phyloP scores from a whole-genome alignment of 2,888 invertebrate genomes.

The Philhelius pedissequus region DNA sequence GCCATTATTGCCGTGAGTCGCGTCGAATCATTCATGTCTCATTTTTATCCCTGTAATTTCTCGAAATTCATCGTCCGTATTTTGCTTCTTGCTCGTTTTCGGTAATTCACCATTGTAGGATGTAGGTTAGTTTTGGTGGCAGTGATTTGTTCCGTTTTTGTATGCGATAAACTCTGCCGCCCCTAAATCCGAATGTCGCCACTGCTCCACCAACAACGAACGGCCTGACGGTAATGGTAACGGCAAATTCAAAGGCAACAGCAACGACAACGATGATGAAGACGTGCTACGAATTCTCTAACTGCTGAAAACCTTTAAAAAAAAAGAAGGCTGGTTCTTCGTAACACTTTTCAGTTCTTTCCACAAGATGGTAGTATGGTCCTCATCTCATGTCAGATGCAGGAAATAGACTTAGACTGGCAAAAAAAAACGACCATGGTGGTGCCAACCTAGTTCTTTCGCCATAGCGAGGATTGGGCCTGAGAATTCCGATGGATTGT shows the following conservation, averaged over 20 bases:
- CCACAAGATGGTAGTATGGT: slow-evolving; percentile 1
- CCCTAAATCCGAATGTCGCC: slow-evolving; percentile 52
- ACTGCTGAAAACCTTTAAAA: background rate
- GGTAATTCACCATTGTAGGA: slow-evolving; percentile 37
- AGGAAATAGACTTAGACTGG: slow-evolving; percentile 46
- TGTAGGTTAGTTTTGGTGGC: slow-evolving; percentile 64
- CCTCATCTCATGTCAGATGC: slow-evolving; percentile 54
- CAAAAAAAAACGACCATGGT: background rate
- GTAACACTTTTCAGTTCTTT: slow-evolving; percentile 33
- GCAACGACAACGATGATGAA: slow-evolving; percentile 61
- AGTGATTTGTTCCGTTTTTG: slow-evolving; percentile 66
- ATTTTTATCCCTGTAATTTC: slow-evolving; percentile 58
- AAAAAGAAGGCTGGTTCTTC: background rate
- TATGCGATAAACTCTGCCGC: slow-evolving; percentile 55
- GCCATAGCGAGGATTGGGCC: slow-evolving; percentile 1
- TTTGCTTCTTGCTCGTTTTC: slow-evolving; percentile 33
- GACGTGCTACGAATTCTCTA: slow-evolving; percentile 62
- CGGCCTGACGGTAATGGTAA: too few relatives aligned
- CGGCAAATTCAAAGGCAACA: too few relatives aligned
- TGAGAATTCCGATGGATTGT: background rate
- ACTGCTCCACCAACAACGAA: background rate
- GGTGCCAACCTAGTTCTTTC: slow-evolving; percentile 47
- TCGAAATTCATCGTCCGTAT: slow-evolving; percentile 23
- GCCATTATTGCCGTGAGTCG: background rate
- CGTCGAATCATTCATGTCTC: slow-evolving; percentile 31